These are phyloP conservation scores for Trinectes maculatus DNA, from an alignment of 2,113 vertebrate genomes.

Conservation along the genomic window DNA sequence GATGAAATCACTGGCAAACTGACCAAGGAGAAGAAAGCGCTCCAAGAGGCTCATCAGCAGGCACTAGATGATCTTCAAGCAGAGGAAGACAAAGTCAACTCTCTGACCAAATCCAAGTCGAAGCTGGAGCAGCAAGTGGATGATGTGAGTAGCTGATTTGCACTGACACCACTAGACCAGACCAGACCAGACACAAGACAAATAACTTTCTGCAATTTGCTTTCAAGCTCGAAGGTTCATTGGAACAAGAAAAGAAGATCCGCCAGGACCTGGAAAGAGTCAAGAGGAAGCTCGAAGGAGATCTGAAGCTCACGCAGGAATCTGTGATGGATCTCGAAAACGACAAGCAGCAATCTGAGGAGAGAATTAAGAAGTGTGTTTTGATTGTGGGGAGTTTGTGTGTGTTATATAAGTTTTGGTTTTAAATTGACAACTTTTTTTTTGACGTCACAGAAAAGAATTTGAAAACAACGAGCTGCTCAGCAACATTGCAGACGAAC, in stretches of 20 bases:
- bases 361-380: constrained; percentile 85
- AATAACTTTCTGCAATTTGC: background rate
- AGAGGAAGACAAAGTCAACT: constrained; percentile 77
- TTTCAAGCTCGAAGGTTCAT: constrained; percentile 63
- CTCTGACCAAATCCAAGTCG: constrained; percentile 71
- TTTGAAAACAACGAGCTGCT: constrained; percentile 72
- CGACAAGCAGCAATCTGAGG: constrained; percentile 83
- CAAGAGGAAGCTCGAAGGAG: constrained; percentile 74
- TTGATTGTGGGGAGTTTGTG: background rate
- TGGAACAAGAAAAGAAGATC: constrained; percentile 88
- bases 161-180: background rate
- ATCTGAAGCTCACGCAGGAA: constrained; percentile 63
- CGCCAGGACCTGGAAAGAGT: constrained; percentile 84
- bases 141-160: constrained; percentile 64
- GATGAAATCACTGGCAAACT: constrained; percentile 74
- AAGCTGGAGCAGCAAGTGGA: constrained; percentile 79
- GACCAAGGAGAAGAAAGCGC: constrained; percentile 72
- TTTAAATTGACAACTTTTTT: constrained; percentile 52
- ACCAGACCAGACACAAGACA: too few species aligned
- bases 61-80: constrained; percentile 72
- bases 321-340: constrained; percentile 64
- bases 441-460: constrained; percentile 63
- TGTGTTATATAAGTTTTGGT: background rate
- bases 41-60: constrained; percentile 75
- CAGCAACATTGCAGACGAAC: constrained; percentile 68